Conservation (phyloP, 2,888 invertebrate genomes). For the Dermolepida albohirtum region DNA sequence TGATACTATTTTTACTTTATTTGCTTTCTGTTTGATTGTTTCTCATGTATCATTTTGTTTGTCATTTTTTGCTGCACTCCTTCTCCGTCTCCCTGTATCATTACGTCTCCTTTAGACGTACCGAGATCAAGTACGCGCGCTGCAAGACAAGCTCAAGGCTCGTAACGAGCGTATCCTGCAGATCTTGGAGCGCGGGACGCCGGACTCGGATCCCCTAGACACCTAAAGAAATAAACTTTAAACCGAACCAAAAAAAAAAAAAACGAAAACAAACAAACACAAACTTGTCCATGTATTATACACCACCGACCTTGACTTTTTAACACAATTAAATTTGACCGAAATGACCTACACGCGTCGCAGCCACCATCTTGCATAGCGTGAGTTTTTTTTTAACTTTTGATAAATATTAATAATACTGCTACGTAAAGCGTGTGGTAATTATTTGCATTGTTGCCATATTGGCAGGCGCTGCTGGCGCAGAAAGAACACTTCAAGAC, state of each 20-base stretch:
- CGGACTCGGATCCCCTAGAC: constrained; percentile 82
- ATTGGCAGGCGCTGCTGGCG: constrained; percentile 73
- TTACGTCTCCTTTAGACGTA: constrained; percentile 72
- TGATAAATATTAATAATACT: constrained; percentile 29
- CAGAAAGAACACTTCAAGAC: constrained; percentile 75
- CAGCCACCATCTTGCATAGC: constrained; percentile 64
- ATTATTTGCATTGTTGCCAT: constrained; percentile 56
- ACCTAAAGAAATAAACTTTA: constrained; percentile 64
- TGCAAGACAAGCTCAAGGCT: constrained; percentile 89
- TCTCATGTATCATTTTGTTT: constrained; percentile 62
- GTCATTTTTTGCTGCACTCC: constrained; percentile 66
- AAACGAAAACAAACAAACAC: constrained; percentile 11
- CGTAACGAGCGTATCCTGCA: constrained; percentile 90
- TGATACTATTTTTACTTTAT: constrained; percentile 19
- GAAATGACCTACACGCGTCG: constrained; percentile 56
- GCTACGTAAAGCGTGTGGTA: constrained; percentile 46
- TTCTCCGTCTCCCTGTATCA: constrained; percentile 41
- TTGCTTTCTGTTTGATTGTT: constrained; percentile 54
- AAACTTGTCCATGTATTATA: constrained; percentile 13
- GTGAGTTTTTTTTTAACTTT: constrained; percentile 41
- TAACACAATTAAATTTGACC: constrained; percentile 45
- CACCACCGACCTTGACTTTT: constrained; percentile 45
- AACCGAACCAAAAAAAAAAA: constrained; percentile 1
- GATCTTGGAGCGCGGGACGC: constrained; percentile 87
- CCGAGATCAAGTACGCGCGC: constrained; percentile 86